phyloP scores from a whole-genome alignment of 2,888 invertebrate species.

The Andrena flavipes region DNA sequence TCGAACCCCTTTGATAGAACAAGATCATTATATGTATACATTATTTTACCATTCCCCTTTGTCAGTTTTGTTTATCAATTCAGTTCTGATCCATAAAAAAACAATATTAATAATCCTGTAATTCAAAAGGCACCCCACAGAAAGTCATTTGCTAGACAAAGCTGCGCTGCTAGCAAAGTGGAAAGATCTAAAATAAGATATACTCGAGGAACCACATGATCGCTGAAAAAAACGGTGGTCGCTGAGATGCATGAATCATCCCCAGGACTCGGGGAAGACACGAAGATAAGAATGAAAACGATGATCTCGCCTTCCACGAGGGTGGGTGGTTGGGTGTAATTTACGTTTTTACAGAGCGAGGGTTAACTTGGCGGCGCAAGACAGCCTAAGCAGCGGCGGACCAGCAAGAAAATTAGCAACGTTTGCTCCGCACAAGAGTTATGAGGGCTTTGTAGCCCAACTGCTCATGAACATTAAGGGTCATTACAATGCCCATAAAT shows the following conservation, averaged over 20 bases:
- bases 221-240: neutral
- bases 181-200: too few relatives aligned
- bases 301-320: conserved; percentile 62
- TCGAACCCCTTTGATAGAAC: too few relatives aligned
- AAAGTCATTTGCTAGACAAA: too few relatives aligned
- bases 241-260: conserved; percentile 51
- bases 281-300: conserved; percentile 68
- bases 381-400: conserved; percentile 59
- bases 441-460: conserved; percentile 81
- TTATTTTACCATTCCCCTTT: too few relatives aligned
- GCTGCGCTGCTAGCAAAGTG: too few relatives aligned
- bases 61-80: too few relatives aligned
- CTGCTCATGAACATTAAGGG: conserved; percentile 84
- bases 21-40: too few relatives aligned
- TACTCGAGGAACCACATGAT: neutral
- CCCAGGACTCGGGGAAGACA: conserved; percentile 15
- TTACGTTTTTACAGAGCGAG: conserved; percentile 70
- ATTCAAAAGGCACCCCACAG: too few relatives aligned
- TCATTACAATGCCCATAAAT: conserved; percentile 84
- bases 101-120: too few relatives aligned
- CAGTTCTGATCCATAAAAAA: too few relatives aligned
- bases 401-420: conserved; percentile 77
- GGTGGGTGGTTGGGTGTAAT: conserved; percentile 52
- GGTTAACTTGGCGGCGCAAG: conserved; percentile 43
- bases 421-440: conserved; percentile 77